Base-by-base conservation (phyloP, 2,888 invertebrate species). In the Phymatocera aterrima region DNA sequence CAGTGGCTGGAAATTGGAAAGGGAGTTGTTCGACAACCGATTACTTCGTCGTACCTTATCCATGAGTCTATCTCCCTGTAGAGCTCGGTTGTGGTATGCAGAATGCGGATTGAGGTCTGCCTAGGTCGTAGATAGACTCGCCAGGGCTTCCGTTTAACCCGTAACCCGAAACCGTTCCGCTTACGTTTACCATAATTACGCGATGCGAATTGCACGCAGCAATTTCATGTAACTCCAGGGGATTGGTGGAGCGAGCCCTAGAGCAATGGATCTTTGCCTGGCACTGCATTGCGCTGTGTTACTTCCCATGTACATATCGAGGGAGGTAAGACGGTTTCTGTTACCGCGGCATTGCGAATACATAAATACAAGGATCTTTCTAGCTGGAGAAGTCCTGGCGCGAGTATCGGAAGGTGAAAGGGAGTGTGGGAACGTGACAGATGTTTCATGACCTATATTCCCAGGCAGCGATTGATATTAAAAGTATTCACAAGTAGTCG, bases 121-220 rank as follows among this genome's bases (percentile, higher is more conserved):
- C 75, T 21, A 54, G 75, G 75, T 57, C 75, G 57, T 75, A 75
- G 75, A 75, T 75, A 75, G 75, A 54, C 75, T 75, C 75, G 40
- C 40, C 75, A 43, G 54, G 72, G 75, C 24, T 60, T 57, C 75
- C 34, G 72, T 72, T 72, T 43, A 37, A 34, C 48, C 72, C 72
- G 72, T 72, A 40, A 51, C 72, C 72, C 72, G 72, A 72, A 72
- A 48, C 72, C 37, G 75, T 75, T 75, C 43, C 75, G 60, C 75
- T 57, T 75, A 75, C 75, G 75, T 75, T 75, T 75, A 75, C 75
- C 75, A 75, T 75, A 75, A 75, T 75, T 75, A 75, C 75, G 75
- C 75, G 57, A 40, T 75, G 57, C 75, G 75, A 75, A 75, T 75
- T 75, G 75, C 75, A 75, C 75, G 75, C 60, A 75, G 75, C 60